Evolutionary conservation across 1,140 invertebrate species (phyloP), one percentile per base, ranked within the genome.

Genomic region (Cephus cinctus): DNA sequence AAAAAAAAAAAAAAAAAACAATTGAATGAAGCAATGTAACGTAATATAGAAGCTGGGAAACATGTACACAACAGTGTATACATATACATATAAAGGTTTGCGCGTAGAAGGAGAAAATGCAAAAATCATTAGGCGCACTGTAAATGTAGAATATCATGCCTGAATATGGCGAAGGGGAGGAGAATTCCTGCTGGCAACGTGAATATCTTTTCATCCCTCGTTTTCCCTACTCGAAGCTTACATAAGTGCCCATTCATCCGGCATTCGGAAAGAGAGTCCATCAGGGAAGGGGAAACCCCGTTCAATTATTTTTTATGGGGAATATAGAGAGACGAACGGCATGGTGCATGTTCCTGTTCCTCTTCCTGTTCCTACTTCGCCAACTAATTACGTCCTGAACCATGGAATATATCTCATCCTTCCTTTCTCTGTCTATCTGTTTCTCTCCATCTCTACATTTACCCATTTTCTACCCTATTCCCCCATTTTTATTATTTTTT

Each of bases 211-310:
- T 21, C 27, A 45, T 52, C 19, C 51, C 27, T 50, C 31, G 51
- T 49, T 35, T 39, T 32, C 43, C 18, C 35, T 18, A 43, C 40
- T 45, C 34, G 51, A 45, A 45, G 41, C 41, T 44, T 21, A 38
- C 41, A 38, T 44, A 53, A 53, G 51, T 51, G 48, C 48, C 43
- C 51, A 51, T 50, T 53, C 48, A 51, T 49, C 38, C 47, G 48
- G 45, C 38, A 43, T 47, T 51, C 48, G 40, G 27, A 51, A 51
- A 48, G 40, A 47, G 25, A 41, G 48, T 22, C 31, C 20, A 39
- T 27, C 15, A 34, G 50, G 2, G 4, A 25, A 43, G 32, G 45
- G 22, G 32, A 50, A 32, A 58, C 25, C n/a, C 25, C 25, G 25
- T 27, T 27, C 25, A 27, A 27, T 27, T 27, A 27, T 27, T 27